Conservation (phyloP, 2,888 invertebrate species). For the Protonemura montana region DNA sequence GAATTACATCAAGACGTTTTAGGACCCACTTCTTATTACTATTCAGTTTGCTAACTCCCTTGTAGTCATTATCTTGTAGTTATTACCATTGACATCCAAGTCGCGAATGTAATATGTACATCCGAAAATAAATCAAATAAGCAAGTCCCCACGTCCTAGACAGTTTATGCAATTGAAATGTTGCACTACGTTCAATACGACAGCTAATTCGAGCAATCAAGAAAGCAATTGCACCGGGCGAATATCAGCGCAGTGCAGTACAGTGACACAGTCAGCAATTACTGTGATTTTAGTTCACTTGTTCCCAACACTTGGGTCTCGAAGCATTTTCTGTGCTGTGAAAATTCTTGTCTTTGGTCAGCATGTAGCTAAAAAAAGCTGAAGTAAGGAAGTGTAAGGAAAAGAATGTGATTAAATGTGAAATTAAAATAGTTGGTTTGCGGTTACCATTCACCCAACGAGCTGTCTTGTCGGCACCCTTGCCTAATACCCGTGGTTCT, state of each 20-base stretch:
- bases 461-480: no score
- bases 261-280: no score
- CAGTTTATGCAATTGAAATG: not conserved
- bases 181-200: not conserved
- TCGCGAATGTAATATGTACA: not conserved
- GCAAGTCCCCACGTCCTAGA: not conserved
- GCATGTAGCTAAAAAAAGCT: not conserved
- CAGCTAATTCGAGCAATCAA: not conserved
- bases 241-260: not conserved
- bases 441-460: not conserved
- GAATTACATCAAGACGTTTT: no score
- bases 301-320: not conserved
- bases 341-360: not conserved
- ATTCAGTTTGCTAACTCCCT: no score
- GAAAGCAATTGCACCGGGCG: not conserved
- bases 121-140: not conserved
- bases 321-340: not conserved
- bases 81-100: not conserved
- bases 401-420: slow-evolving; percentile 3
- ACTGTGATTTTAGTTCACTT: not conserved
- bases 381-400: not conserved
- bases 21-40: no score
- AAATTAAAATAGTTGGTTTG: not conserved
- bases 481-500: no score
- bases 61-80: not conserved